phyloP scores from a whole-genome alignment of 2,113 vertebrate species.

The Percina caprodes region DNA sequence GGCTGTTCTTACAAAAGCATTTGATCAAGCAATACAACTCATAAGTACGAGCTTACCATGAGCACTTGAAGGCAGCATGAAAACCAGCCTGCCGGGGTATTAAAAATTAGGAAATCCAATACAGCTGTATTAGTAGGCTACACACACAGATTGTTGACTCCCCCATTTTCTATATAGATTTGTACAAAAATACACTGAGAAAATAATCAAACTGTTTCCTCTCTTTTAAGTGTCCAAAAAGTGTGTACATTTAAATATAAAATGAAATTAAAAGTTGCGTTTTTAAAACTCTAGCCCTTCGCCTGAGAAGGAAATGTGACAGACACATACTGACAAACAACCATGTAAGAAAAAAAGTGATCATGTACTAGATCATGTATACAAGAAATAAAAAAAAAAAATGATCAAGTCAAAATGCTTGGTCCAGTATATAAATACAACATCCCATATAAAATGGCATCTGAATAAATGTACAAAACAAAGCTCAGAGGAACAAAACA shows the following conservation, averaged over 20 bases:
- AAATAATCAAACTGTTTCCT: slow-evolving; percentile 99
- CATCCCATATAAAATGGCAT: slow-evolving; percentile 96
- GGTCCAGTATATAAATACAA: slow-evolving; percentile 99
- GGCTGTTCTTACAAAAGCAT: slow-evolving; percentile 36
- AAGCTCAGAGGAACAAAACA: slow-evolving; percentile 87
- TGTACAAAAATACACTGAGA: slow-evolving; percentile 99
- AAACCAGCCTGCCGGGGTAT: slow-evolving; percentile 93
- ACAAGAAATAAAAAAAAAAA: slow-evolving; percentile 83
- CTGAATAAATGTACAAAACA: slow-evolving; percentile 95
- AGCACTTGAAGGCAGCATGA: slow-evolving; percentile 81
- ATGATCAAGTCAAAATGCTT: slow-evolving; percentile 90
- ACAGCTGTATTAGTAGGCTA: slow-evolving; percentile 91
- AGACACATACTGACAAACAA: slow-evolving; percentile 77
- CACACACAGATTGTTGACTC: slow-evolving; percentile 97
- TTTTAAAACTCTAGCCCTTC: slow-evolving; percentile 99
- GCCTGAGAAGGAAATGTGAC: slow-evolving; percentile 96
- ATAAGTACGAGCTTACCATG: slow-evolving; percentile 55
- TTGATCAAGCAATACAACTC: slow-evolving; percentile 33
- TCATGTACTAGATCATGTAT: slow-evolving; percentile 55
- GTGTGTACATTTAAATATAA: slow-evolving; percentile 99
- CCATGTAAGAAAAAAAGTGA: slow-evolving; percentile 81
- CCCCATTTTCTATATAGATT: slow-evolving; percentile 96
- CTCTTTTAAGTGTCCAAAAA: slow-evolving; percentile 98
- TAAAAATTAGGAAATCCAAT: slow-evolving; percentile 95
- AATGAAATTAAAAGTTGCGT: slow-evolving; percentile 91